Conservation (phyloP, 2,113 vertebrate genomes). For the Paratilapia polleni region DNA sequence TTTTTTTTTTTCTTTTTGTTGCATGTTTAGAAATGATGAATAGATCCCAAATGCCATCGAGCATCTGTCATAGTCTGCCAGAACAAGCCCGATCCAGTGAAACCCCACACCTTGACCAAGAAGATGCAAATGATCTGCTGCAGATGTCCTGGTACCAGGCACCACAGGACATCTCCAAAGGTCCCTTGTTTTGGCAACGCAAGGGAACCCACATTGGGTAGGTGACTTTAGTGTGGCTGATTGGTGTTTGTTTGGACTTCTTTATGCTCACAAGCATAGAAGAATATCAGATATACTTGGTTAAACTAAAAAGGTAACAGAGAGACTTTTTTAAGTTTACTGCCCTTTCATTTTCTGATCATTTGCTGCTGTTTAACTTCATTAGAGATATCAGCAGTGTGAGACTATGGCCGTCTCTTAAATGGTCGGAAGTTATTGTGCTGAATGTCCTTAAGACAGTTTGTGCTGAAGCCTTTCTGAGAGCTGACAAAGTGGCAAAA, state of each 20-base stretch:
- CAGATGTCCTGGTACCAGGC: background rate
- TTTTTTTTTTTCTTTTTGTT: background rate
- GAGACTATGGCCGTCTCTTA: background rate
- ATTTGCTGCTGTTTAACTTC: background rate
- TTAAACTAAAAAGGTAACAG: background rate
- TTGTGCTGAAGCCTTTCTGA: slow-evolving; percentile 8
- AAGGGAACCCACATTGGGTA: background rate
- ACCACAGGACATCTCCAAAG: background rate
- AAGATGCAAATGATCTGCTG: background rate
- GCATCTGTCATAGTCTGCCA: too few species aligned
- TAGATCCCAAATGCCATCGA: too few species aligned
- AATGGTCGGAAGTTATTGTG: slow-evolving; percentile 2
- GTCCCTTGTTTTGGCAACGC: background rate
- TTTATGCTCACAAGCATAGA: background rate
- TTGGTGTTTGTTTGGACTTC: background rate
- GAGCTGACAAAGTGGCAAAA: slow-evolving; percentile 8
- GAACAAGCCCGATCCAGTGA: too few species aligned
- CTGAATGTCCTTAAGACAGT: slow-evolving; percentile 12
- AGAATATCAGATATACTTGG: background rate
- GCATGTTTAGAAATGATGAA: too few species aligned
- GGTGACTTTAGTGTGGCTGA: too few species aligned
- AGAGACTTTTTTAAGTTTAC: background rate
- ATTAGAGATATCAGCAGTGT: background rate
- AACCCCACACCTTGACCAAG: background rate
- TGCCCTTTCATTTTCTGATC: background rate